A percentile compares a stretch with the other conserved stretches of the same genome.
phyloP scores from a whole-genome alignment of 2,888 invertebrate genomes.

The Trachelus stipa region DNA sequence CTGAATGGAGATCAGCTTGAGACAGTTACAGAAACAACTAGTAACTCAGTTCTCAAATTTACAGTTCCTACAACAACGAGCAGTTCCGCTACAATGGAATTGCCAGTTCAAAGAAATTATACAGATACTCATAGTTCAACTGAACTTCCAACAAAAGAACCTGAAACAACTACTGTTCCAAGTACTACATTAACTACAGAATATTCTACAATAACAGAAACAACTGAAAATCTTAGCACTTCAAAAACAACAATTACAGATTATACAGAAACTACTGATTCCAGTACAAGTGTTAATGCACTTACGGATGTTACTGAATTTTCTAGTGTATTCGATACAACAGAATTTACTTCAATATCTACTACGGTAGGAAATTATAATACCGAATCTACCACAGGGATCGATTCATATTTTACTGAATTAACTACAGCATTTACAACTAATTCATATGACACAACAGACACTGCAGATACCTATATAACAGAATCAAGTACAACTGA shows the following conservation, averaged over 20 bases:
- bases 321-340: slow-evolving; percentile 12
- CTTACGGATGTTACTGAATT: slow-evolving; percentile 12
- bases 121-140: background rate
- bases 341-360: background rate
- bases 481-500: slow-evolving; percentile 14
- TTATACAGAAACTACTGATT: slow-evolving; percentile 7
- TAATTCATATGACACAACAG: slow-evolving; percentile 25
- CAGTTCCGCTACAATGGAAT: too few relatives aligned
- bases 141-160: background rate
- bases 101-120: too few relatives aligned
- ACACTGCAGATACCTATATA: slow-evolving; percentile 12
- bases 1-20: too few relatives aligned
- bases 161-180: background rate
- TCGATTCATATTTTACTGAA: background rate
- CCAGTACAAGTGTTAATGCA: background rate
- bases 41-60: too few relatives aligned
- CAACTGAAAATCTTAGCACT: slow-evolving; percentile 6
- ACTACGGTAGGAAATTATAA: too few relatives aligned
- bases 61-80: too few relatives aligned
- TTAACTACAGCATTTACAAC: slow-evolving; percentile 26
- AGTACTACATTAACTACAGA: background rate
- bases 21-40: too few relatives aligned
- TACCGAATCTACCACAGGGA: too few relatives aligned
- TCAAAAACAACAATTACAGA: slow-evolving; percentile 5
- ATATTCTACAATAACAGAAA: background rate